Evolutionary conservation across 2,797 vertebrate genomes (phyloP).

Genomic region (Silurus lanzhouensis): DNA sequence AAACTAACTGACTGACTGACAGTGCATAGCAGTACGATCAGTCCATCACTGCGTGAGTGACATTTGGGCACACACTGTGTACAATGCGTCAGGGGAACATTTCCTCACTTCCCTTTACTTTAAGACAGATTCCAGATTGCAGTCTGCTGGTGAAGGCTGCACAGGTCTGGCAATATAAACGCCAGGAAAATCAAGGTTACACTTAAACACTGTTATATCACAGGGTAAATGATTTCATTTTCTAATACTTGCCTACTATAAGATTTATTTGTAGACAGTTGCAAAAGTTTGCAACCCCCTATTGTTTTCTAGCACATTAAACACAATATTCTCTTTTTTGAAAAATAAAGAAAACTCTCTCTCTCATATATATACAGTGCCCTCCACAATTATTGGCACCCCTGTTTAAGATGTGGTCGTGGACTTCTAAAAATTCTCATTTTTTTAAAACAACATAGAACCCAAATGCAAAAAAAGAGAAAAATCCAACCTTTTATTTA

Average conservation of each 20-base stretch:
- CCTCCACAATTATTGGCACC: no score
- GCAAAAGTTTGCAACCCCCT: not conserved
- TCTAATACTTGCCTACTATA: not conserved
- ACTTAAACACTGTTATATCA: slow-evolving; percentile 15
- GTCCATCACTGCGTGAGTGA: slow-evolving; percentile 8
- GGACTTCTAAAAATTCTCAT: no score
- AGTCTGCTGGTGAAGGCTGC: slow-evolving; percentile 23
- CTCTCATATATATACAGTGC: no score
- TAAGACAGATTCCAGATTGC: slow-evolving; percentile 32
- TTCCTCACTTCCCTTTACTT: slow-evolving; percentile 29
- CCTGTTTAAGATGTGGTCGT: no score
- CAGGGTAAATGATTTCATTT: not conserved
- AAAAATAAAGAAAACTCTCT: not conserved
- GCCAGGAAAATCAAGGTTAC: slow-evolving; percentile 20
- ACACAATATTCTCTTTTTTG: no score
- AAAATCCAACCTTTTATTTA: no score
- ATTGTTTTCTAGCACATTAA: not conserved
- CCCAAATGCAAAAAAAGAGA: no score
- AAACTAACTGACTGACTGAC: slow-evolving; percentile 19
- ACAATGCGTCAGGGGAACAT: slow-evolving; percentile 18
- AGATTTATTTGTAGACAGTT: not conserved
- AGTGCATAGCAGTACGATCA: not conserved
- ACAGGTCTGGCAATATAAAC: not conserved
- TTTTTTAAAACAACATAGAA: no score
- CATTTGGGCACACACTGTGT: slow-evolving; percentile 14